Base-by-base conservation (phyloP, 2,888 invertebrate genomes). In the Branchipolynoe longqiensis region DNA sequence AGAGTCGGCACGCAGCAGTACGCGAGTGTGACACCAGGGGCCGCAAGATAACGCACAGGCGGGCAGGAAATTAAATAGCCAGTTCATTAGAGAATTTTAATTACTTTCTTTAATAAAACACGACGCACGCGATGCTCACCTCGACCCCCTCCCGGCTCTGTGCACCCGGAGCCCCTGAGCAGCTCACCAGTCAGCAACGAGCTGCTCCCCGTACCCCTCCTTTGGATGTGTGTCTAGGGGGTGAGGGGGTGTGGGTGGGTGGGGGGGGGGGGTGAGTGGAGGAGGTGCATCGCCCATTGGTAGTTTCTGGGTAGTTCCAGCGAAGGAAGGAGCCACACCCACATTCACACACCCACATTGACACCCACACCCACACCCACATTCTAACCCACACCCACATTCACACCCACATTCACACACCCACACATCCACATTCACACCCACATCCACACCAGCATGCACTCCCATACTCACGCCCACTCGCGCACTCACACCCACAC, bases 81-180 rank as follows among this genome's bases (percentile, higher is more conserved):
- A 69, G 69, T 38, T 69, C 69, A 69, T 69, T 69, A 69, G 69
- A 18, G 69, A 69, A 69, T 69, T 69, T 69, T 69, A 69, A 69
- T 69, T 69, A 69, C 69, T 69, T 69, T 69, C 69, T 69, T 69
- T 69, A 69, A 69, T 69, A 69, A 69, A 69, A 69, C 69, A 38
- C 69, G 36, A 69, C 14, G 69, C 69, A 69, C 69, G 69, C 69
- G 69, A 69, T 69, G 62, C 69, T n/a, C 36, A 12, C 69, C 48
- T 18, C n/a, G 33, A 6, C 69, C 69, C 69, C 69, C 69, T 38
- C 36, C 36, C n/a, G 38, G 33, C 69, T 38, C 8, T 69, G 38
- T n/a, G n/a, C n/a, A n/a, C 69, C 38, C 69, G 18, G 48, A 18
- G 48, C 8, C 8, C 48, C 18, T 48, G 48, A 48, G 48, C 8